Evolutionary conservation across 2,113 vertebrate species (phyloP).

Genomic region (Rattus rattus): DNA sequence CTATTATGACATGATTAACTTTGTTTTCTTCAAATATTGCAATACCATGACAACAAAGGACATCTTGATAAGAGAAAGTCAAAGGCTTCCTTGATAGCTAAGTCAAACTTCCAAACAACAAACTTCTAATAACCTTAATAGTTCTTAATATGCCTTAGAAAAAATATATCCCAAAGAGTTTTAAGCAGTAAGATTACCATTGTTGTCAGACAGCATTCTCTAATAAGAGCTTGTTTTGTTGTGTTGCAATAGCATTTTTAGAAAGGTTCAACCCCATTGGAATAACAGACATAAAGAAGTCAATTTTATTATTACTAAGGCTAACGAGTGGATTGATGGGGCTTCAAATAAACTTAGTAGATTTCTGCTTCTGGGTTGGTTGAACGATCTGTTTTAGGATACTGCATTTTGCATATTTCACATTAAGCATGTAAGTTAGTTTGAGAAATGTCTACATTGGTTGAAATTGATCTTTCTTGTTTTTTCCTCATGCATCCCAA

Average conservation of each 20-base stretch:
- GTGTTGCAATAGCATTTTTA: slow-evolving; percentile 48
- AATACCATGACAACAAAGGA: slow-evolving; percentile 62
- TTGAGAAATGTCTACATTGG: slow-evolving; percentile 26
- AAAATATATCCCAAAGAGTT: slow-evolving; percentile 31
- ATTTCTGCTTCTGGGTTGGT: not conserved
- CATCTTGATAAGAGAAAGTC: slow-evolving; percentile 58
- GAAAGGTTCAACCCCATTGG: not conserved
- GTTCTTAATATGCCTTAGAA: slow-evolving; percentile 58
- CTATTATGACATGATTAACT: slow-evolving; percentile 55
- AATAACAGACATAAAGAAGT: not conserved
- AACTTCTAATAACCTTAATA: slow-evolving; percentile 32
- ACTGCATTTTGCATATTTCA: not conserved
- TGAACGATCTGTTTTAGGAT: slow-evolving; percentile 4
- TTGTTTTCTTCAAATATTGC: slow-evolving; percentile 67
- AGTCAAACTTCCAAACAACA: not conserved
- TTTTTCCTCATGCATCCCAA: slow-evolving; percentile 34
- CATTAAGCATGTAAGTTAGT: not conserved
- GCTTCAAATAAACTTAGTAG: not conserved
- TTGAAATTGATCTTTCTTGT: slow-evolving; percentile 55
- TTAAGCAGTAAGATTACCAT: slow-evolving; percentile 22
- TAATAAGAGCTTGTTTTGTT: slow-evolving; percentile 37
- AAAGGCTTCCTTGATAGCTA: slow-evolving; percentile 59
- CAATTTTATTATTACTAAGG: not conserved
- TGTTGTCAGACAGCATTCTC: slow-evolving; percentile 32
- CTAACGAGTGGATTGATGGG: not conserved